Conservation (phyloP, 1,140 invertebrate genomes). For the Drosophila equinoxialis region DNA sequence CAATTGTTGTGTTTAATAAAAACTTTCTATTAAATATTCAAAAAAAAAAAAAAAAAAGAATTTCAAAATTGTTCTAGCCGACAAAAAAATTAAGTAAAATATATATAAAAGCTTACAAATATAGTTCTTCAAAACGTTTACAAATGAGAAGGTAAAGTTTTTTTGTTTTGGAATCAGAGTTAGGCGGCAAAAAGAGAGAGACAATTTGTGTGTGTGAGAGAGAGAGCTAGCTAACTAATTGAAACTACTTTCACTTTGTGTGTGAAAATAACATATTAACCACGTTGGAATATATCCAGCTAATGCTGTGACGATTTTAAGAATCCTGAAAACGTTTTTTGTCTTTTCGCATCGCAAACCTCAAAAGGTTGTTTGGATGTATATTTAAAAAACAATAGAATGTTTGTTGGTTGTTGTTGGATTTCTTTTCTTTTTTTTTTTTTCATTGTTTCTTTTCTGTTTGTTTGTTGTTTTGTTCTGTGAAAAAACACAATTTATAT, state of each 20-base stretch:
- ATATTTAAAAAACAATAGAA: constrained; percentile 14
- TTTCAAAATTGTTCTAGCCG: not conserved
- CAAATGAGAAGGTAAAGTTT: not conserved
- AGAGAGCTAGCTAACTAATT: not conserved
- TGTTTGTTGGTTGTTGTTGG: constrained; percentile 3
- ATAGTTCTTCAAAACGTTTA: not conserved
- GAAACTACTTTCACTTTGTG: not conserved
- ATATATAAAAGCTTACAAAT: not conserved
- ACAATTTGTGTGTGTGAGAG: not conserved
- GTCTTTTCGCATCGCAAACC: not conserved
- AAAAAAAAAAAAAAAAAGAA: not conserved
- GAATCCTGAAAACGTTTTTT: not conserved
- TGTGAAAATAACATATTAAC: not conserved
- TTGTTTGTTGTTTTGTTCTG: not conserved
- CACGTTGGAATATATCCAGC: not conserved
- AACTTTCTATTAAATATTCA: not conserved
- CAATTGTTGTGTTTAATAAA: constrained; percentile 3
- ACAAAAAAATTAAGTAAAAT: not conserved
- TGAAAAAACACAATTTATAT: constrained; percentile 42
- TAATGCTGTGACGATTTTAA: not conserved
- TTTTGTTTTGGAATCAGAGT: not conserved
- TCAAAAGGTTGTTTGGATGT: not conserved
- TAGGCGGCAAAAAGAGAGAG: not conserved
- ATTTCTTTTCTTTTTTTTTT: constrained; percentile 7
- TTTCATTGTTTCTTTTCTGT: constrained; percentile 60